Evolutionary conservation across 2,888 invertebrate species (phyloP).

Genomic region (Eupithecia subumbrata): DNA sequence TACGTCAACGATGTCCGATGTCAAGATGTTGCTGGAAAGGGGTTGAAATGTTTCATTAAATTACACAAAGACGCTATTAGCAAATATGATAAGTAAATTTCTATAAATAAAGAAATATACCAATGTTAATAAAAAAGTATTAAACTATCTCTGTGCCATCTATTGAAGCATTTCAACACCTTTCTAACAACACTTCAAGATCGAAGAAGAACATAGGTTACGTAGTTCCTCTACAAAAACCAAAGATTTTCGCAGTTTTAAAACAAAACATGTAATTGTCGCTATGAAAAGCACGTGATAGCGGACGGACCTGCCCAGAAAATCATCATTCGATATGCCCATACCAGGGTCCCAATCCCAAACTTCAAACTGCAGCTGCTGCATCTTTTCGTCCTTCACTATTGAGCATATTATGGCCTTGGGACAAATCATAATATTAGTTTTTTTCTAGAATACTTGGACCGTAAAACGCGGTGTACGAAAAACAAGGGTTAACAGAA

Average conservation of each 20-base stretch:
- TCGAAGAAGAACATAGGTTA: no score
- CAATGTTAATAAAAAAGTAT: no score
- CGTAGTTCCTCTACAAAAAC: no score
- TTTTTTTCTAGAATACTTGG: constrained; percentile 17
- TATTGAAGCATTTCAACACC: no score
- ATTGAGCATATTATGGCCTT: constrained; percentile 90
- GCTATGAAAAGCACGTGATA: constrained; percentile 54
- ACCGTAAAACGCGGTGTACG: constrained; percentile 5
- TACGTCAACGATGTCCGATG: no score
- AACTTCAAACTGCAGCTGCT: constrained; percentile 88
- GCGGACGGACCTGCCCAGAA: constrained; percentile 90
- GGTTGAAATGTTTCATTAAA: no score
- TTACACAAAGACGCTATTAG: no score
- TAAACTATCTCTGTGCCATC: no score
- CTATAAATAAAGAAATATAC: no score
- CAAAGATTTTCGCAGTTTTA: neutral
- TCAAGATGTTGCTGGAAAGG: no score
- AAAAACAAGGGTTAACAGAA: neutral
- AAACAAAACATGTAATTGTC: constrained; percentile 55
- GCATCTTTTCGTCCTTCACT: constrained; percentile 85
- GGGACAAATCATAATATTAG: constrained; percentile 73
- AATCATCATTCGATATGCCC: constrained; percentile 92
- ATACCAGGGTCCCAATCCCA: constrained; percentile 94
- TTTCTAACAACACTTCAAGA: no score
- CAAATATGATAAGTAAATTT: no score